phyloP scores from a whole-genome alignment of 1,140 invertebrate genomes.

The Plutomurus gul region DNA sequence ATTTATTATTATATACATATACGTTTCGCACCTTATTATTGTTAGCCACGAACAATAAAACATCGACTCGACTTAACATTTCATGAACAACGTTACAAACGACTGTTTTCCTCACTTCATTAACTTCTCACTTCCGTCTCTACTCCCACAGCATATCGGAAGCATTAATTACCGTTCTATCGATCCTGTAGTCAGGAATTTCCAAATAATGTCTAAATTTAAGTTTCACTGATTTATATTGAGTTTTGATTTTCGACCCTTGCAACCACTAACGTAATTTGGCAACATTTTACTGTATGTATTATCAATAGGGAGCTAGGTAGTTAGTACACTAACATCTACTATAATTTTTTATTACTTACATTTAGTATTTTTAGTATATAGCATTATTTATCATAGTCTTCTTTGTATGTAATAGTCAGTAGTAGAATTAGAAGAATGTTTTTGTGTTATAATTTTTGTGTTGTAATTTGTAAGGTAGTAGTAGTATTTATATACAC shows the following conservation, averaged over 20 bases:
- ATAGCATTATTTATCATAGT: constrained; percentile 14
- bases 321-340: not conserved
- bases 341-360: not conserved
- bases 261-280: constrained; percentile 21
- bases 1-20: not conserved
- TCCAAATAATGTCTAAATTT: not conserved
- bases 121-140: no score
- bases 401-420: constrained; percentile 2
- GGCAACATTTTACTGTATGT: not conserved
- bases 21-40: not conserved
- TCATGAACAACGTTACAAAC: not conserved
- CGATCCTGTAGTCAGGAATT: not conserved
- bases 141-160: no score
- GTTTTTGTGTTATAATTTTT: no score
- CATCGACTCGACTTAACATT: not conserved
- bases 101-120: not conserved
- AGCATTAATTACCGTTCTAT: not conserved
- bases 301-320: not conserved
- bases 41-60: not conserved
- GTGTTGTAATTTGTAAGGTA: no score
- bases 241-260: constrained; percentile 7
- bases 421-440: not conserved
- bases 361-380: not conserved
- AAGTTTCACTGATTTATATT: constrained; percentile 8
- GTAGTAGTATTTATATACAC: no score